phyloP scores from a whole-genome alignment of 2,888 invertebrate genomes.

The Acrobasis consociella region DNA sequence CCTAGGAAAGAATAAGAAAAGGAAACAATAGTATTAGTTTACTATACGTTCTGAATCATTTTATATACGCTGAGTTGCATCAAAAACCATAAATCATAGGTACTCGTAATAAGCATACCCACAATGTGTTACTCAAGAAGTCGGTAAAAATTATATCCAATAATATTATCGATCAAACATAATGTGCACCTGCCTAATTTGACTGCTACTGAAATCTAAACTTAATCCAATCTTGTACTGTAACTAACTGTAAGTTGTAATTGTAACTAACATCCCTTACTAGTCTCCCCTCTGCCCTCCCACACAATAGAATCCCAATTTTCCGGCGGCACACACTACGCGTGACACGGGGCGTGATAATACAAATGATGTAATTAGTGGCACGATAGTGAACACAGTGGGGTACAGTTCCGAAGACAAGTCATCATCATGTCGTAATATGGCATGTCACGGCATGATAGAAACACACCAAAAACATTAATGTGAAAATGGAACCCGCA shows the following conservation, averaged over 20 bases:
- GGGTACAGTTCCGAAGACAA: neutral
- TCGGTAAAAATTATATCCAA: no score
- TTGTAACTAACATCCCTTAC: constrained; percentile 10
- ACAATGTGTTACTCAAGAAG: neutral
- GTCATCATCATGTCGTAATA: neutral
- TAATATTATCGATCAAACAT: neutral
- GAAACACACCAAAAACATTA: no score
- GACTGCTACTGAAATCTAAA: neutral
- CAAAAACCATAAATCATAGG: no score
- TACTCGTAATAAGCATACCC: neutral
- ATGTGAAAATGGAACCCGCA: no score
- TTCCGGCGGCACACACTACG: constrained; percentile 28
- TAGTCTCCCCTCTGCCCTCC: neutral
- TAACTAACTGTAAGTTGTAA: neutral
- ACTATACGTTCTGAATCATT: no score
- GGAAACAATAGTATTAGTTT: no score
- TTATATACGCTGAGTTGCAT: no score
- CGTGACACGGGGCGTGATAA: constrained; percentile 27
- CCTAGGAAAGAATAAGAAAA: no score
- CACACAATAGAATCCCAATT: constrained; percentile 32
- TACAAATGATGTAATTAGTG: constrained; percentile 41
- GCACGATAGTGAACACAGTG: constrained; percentile 21
- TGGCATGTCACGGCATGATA: no score
- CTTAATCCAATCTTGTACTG: constrained; percentile 12
- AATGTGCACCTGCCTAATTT: neutral